Conservation (phyloP, 2,113 vertebrate genomes). For the Zapus hudsonius region DNA sequence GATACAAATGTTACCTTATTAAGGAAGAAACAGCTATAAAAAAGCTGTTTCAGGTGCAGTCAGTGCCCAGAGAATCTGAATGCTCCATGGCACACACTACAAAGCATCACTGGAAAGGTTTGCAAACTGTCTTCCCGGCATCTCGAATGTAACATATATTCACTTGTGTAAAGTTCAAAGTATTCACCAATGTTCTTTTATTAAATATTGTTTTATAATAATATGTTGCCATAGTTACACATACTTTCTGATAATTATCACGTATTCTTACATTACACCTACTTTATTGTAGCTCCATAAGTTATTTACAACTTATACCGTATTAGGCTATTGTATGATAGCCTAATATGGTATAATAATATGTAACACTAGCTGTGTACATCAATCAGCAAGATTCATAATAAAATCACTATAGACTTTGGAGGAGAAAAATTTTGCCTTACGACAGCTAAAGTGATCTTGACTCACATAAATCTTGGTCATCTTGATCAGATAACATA, state of each 20-base stretch:
- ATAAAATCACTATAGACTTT: neutral
- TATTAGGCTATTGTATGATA: neutral
- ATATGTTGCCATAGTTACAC: neutral
- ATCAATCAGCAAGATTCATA: conserved; percentile 40
- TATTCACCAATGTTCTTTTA: neutral
- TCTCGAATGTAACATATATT: conserved; percentile 2
- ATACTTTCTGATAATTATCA: neutral
- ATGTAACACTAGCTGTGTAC: neutral
- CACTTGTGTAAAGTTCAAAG: neutral
- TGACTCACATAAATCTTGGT: neutral
- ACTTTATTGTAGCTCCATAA: neutral
- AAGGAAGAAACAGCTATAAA: neutral
- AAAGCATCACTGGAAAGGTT: neutral
- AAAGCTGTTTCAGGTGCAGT: neutral
- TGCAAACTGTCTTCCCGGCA: neutral
- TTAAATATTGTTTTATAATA: neutral
- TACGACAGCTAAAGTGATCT: conserved; percentile 19
- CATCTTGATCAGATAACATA: no score
- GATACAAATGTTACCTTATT: neutral
- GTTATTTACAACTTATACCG: neutral
- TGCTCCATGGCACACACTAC: neutral
- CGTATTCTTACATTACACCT: neutral
- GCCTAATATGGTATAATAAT: no score
- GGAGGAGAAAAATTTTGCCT: conserved; percentile 31
- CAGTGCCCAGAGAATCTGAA: neutral